Base-by-base conservation (phyloP, 2,113 vertebrate species). In the Helogale parvula region DNA sequence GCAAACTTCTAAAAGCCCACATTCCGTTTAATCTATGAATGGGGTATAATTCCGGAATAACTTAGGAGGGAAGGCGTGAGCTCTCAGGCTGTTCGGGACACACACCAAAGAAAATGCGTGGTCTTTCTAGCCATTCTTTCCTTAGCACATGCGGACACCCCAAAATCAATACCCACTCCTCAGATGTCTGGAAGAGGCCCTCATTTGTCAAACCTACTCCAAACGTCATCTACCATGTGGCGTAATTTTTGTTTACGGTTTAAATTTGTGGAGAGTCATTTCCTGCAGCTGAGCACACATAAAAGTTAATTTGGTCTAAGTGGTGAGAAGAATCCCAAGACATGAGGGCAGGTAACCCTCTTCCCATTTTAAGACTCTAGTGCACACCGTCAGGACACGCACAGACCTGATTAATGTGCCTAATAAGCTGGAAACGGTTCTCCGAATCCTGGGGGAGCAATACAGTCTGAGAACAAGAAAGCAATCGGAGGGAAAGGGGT, bases 381-480 rank as follows among this genome's bases (percentile, higher is more conserved):
- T 54, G 38, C 9, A 94, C 81, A 60, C 69, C 95, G 54, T 93
- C 54, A 93, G 76, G 69, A 94, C 86, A 82, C 13, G 66, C 81
- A 38, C 21, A 87, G 81, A 66, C 38, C 77, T 97, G 81, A 94
- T 81, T 84, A 81, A 93, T 90, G n/a, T 38, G 29, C 74, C 92
- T 93, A 95, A 98, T 95, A 97, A 96, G 83, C 47, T 29, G 13
- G 31, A 82, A 95, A 47, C 33, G 23, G 60, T 41, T 93, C 86
- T 97, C n/a, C 33, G 94, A 90, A 92, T 33, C 81, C 60, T 54
- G 25, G 31, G 92, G 82, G 79, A 96, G 84, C 47, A 69, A 91
- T 81, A 63, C 33, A 82, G 57, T 68, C 52, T 72, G 76, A 91
- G 68, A 81, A 95, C 54, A 90, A 97, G 88, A 71, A 97, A 68